These are phyloP conservation scores for Nothura maculosa DNA, from an alignment of 2,797 vertebrate species.

Conservation along the genomic window DNA sequence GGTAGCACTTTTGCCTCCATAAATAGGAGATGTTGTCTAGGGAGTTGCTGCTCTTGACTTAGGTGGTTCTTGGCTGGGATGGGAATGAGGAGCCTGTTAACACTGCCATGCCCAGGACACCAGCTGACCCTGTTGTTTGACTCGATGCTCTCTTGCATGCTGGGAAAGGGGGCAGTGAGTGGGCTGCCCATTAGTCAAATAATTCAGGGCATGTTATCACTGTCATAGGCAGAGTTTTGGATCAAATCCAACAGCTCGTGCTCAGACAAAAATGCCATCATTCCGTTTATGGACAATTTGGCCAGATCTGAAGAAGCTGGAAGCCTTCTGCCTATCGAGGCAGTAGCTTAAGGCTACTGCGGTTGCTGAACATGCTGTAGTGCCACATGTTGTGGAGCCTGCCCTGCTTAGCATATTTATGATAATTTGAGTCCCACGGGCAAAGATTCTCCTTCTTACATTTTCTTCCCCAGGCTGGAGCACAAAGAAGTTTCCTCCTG, in stretches of 20 bases:
- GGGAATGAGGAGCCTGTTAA: neutral
- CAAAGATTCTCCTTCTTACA: slow-evolving; percentile 24
- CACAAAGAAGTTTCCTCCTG: slow-evolving; percentile 55
- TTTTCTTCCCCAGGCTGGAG: slow-evolving; percentile 28
- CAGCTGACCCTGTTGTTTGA: neutral
- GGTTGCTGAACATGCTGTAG: slow-evolving; percentile 34
- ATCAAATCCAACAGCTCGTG: neutral
- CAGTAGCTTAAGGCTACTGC: slow-evolving; percentile 17
- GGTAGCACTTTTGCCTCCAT: neutral
- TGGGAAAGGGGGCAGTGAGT: neutral
- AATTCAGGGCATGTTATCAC: neutral
- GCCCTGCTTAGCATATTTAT: slow-evolving; percentile 67
- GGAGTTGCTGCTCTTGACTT: neutral
- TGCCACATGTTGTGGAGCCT: slow-evolving; percentile 60
- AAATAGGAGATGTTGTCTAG: neutral
- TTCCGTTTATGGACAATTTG: neutral
- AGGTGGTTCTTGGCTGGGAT: neutral
- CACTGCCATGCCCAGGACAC: fast-evolving
- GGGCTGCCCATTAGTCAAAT: neutral
- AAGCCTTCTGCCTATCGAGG: neutral
- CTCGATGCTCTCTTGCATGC: neutral
- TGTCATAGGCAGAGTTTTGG: neutral
- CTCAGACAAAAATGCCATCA: neutral
- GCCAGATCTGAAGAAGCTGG: slow-evolving; percentile 10
- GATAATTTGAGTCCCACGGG: slow-evolving; percentile 56